These are phyloP conservation scores for Actinia tenebrosa DNA, from an alignment of 64 coral and sea anemone genomes.

Conservation along the genomic window DNA sequence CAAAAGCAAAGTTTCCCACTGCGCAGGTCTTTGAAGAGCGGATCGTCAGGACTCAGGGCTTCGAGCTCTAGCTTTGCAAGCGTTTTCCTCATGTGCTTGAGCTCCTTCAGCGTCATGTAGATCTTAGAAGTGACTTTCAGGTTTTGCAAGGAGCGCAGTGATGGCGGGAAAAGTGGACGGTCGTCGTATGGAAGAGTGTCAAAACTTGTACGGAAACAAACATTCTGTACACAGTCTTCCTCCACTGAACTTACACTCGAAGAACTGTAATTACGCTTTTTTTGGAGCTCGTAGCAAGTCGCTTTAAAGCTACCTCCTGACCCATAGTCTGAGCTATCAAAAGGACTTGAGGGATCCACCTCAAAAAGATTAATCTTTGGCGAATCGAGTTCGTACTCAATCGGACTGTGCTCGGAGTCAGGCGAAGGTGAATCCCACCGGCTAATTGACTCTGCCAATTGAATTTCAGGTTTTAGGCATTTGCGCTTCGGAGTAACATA, in stretches of 20 bases:
- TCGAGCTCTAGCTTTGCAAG: conserved; percentile 18
- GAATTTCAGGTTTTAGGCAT: conserved; percentile 63
- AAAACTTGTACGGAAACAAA: background rate
- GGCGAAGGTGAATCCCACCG: conserved; percentile 82
- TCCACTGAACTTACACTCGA: conserved; percentile 43
- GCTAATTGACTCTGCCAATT: conserved; percentile 64
- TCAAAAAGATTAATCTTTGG: conserved; percentile 45
- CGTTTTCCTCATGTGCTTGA: conserved; percentile 28
- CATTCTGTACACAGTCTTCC: background rate
- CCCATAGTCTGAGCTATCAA: background rate
- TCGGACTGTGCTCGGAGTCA: conserved; percentile 43
- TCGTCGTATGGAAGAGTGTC: conserved; percentile 5
- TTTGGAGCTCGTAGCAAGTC: conserved; percentile 8
- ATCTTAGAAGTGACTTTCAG: conserved; percentile 24
- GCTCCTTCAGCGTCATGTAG: conserved; percentile 24
- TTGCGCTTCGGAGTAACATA: conserved; percentile 64
- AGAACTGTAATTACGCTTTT: conserved; percentile 10
- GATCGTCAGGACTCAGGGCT: background rate
- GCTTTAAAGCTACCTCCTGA: conserved; percentile 5
- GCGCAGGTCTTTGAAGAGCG: background rate
- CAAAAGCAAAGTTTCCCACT: conserved; percentile 13
- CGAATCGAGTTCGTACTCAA: conserved; percentile 33
- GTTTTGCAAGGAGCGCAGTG: conserved; percentile 8
- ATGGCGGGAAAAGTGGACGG: conserved; percentile 11
- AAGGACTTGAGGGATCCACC: background rate